These are phyloP conservation scores for Collichthys lucidus DNA, from an alignment of 2,113 vertebrate species.

Conservation along the genomic window DNA sequence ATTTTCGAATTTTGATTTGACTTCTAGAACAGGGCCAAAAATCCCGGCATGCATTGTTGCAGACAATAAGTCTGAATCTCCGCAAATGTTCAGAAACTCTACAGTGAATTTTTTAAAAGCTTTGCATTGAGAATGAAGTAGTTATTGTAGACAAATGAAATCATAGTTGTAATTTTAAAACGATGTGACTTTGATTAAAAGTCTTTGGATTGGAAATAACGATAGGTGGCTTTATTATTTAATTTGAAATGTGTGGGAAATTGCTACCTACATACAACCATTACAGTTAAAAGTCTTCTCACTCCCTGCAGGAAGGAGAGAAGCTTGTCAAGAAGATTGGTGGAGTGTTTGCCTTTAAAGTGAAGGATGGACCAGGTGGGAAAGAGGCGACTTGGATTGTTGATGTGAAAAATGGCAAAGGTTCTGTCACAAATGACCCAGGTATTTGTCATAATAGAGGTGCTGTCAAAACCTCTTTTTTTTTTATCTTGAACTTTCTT, in stretches of 20 bases:
- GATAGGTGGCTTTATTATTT: background rate
- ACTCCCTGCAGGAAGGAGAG: conserved; percentile 89
- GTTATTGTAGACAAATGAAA: background rate
- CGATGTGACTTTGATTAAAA: background rate
- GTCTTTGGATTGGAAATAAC: background rate
- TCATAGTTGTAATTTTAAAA: background rate
- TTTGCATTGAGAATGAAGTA: background rate
- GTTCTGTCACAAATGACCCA: conserved; percentile 87
- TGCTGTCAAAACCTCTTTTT: background rate
- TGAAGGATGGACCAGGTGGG: conserved; percentile 92
- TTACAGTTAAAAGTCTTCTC: background rate
- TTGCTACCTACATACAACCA: background rate
- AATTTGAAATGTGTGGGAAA: background rate
- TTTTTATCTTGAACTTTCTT: background rate
- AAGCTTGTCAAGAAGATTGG: conserved; percentile 92
- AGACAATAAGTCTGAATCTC: no score
- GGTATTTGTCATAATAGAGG: conserved; percentile 75
- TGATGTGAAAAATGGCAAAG: conserved; percentile 93
- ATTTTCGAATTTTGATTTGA: no score
- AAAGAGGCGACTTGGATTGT: conserved; percentile 93
- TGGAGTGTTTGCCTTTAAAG: conserved; percentile 94
- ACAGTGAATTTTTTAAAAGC: no score
- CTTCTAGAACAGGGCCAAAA: no score
- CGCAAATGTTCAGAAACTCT: background rate
- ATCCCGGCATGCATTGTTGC: no score